These are phyloP conservation scores for Elysia crispata DNA, from an alignment of 2,888 invertebrate species.

Conservation along the genomic window DNA sequence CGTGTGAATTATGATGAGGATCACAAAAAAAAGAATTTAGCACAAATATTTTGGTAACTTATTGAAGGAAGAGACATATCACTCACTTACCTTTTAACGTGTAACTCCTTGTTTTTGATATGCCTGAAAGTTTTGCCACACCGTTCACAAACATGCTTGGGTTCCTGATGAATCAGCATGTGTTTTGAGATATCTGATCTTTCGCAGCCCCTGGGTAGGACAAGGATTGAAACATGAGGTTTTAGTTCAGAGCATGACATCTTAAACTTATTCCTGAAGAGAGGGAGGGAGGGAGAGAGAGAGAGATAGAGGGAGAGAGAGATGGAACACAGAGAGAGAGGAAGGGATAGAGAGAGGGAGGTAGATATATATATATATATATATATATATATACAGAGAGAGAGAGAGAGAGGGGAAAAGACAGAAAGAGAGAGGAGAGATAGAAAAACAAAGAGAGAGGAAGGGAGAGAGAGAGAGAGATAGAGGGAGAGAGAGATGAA, in stretches of 20 bases:
- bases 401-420: conserved; percentile 56
- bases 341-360: neutral
- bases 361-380: no score
- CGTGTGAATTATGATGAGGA: no score
- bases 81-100: conserved; percentile 76
- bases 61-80: no score
- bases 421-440: neutral
- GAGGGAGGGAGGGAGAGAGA: neutral
- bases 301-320: conserved; percentile 25
- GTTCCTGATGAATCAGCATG: conserved; percentile 77
- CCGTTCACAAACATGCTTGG: conserved; percentile 76
- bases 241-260: neutral
- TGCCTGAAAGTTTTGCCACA: conserved; percentile 78
- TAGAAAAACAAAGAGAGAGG: no score
- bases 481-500: neutral
- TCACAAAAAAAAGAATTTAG: no score
- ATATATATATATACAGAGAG: no score
- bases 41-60: no score
- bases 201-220: conserved; percentile 76
- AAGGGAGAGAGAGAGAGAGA: neutral
- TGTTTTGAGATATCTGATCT: conserved; percentile 78
- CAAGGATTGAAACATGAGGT: neutral
- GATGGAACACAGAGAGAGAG: neutral
- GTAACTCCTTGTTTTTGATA: conserved; percentile 77
- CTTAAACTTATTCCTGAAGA: conserved; percentile 63